Evolutionary conservation across 2,113 vertebrate genomes (phyloP), one percentile per base, ranked within the genome.

Genomic region (Corythaixoides concolor): DNA sequence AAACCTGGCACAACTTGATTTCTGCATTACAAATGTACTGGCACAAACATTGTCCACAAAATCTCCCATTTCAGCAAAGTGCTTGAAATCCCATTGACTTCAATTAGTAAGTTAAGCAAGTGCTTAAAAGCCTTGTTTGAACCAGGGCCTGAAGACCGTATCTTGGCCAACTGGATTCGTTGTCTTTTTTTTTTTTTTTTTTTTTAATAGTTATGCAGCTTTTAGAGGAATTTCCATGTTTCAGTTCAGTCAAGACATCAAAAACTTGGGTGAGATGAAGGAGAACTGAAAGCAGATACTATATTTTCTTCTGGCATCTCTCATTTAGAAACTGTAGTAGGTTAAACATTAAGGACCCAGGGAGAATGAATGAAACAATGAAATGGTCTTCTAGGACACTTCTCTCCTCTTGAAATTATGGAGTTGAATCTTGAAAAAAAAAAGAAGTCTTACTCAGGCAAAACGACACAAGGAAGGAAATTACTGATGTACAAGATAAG

Each of bases 81-180:
- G 81, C 87, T 95, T 92, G 91, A 94, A 91, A 94, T 87, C 92
- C 66, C 62, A 82, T 92, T 95, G 86, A 95, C 86, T 97, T 94
- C 94, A 97, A 83, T 94, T 95, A 96, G 79, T 85, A 95, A 93
- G 77, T 77, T 80, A 94, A 92, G 96, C 88, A 93, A 96, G 89
- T 95, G 70, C 84, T 96, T 95, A 90, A 92, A 78, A 12, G 39
- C 32, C 1, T 4, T 20, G 26, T 81, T 96, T 93, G 87, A 95
- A 67, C 45, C 4, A 4, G 16, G 66, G 50, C 69, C 89, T 91
- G 77, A 83, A 79, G 81, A 88, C 37, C 4, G 7, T 76, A 62
- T 17, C 67, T 83, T 79, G 50, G 84, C 87, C 77, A 89, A 35
- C 28, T 66, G 55, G 26, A 82, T 76, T 53, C 23, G 9, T 52